Evolutionary conservation across 2,797 vertebrate species (phyloP).

Genomic region (Trichosurus vulpecula): DNA sequence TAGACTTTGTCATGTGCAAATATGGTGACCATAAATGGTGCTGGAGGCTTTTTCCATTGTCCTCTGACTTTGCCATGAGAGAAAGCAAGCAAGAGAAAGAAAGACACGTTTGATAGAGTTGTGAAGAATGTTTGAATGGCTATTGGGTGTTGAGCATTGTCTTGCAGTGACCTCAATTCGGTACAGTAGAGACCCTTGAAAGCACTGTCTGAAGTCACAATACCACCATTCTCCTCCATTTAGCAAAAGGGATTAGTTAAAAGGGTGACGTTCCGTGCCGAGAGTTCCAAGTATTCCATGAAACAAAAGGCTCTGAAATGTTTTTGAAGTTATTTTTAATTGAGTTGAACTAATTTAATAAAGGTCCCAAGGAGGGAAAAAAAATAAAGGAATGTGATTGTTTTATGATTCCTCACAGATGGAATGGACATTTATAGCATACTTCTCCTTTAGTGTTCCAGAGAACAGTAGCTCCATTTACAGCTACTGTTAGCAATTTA

Average conservation of each 20-base stretch:
- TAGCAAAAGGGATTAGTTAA: slow-evolving; percentile 98
- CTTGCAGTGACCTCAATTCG: slow-evolving; percentile 97
- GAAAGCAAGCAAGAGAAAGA: slow-evolving; percentile 90
- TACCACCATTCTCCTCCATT: slow-evolving; percentile 94
- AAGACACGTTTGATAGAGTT: slow-evolving; percentile 98
- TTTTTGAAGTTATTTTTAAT: slow-evolving; percentile 93
- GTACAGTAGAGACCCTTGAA: slow-evolving; percentile 99
- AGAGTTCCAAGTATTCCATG: slow-evolving; percentile 96
- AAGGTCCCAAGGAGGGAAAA: slow-evolving; percentile 86
- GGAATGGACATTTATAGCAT: slow-evolving; percentile 94
- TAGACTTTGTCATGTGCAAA: slow-evolving; percentile 90
- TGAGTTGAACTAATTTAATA: slow-evolving; percentile 93
- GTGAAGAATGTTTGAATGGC: slow-evolving; percentile 96
- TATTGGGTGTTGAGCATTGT: slow-evolving; percentile 98
- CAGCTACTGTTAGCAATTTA: slow-evolving; percentile 90
- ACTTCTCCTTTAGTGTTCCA: slow-evolving; percentile 88
- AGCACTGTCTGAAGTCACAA: slow-evolving; percentile 97
- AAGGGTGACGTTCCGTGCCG: slow-evolving; percentile 94
- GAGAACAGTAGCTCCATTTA: slow-evolving; percentile 95
- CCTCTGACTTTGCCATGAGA: slow-evolving; percentile 90
- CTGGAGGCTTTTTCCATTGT: slow-evolving; percentile 88
- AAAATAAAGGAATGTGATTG: slow-evolving; percentile 89
- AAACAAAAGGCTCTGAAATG: slow-evolving; percentile 90
- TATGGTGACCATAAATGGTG: slow-evolving; percentile 86
- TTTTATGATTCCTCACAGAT: slow-evolving; percentile 91